These are phyloP conservation scores for Salarias fasciatus DNA, from an alignment of 2,797 vertebrate genomes.

Conservation along the genomic window DNA sequence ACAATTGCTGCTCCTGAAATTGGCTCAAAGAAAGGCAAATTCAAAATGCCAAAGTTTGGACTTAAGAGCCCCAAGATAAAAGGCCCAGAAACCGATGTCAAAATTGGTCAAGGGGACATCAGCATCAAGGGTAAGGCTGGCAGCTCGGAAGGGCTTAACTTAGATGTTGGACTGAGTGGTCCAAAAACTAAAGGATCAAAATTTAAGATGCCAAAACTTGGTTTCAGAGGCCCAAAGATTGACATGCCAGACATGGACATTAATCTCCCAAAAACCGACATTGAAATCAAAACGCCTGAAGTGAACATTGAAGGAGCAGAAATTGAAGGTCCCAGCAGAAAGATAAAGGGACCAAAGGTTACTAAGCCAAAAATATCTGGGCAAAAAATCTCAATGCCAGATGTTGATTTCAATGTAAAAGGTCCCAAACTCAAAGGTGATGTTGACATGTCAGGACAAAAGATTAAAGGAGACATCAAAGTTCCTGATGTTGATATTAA, in stretches of 20 bases:
- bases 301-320: slow-evolving; percentile 8
- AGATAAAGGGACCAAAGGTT: slow-evolving; percentile 31
- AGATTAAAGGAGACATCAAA: slow-evolving; percentile 22
- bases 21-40: slow-evolving; percentile 24
- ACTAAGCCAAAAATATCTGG: not conserved
- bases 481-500: slow-evolving; percentile 9
- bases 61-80: not conserved
- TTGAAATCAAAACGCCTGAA: not conserved
- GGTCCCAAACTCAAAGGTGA: slow-evolving; percentile 20
- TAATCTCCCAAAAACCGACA: not conserved
- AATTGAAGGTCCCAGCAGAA: slow-evolving; percentile 38
- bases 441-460: slow-evolving; percentile 57
- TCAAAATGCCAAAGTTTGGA: slow-evolving; percentile 6
- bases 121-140: slow-evolving; percentile 29
- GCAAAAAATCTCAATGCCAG: slow-evolving; percentile 11
- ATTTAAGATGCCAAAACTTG: slow-evolving; percentile 72
- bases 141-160: slow-evolving; percentile 3
- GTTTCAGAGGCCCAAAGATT: slow-evolving; percentile 2
- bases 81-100: slow-evolving; percentile 31
- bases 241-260: slow-evolving; percentile 14
- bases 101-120: slow-evolving; percentile 38
- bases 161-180: slow-evolving; percentile 24
- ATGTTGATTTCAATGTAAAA: slow-evolving; percentile 8
- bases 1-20: slow-evolving; percentile 66
- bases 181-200: slow-evolving; percentile 78